phyloP scores from a whole-genome alignment of 2,797 vertebrate genomes.

The Onychomys torridus region DNA sequence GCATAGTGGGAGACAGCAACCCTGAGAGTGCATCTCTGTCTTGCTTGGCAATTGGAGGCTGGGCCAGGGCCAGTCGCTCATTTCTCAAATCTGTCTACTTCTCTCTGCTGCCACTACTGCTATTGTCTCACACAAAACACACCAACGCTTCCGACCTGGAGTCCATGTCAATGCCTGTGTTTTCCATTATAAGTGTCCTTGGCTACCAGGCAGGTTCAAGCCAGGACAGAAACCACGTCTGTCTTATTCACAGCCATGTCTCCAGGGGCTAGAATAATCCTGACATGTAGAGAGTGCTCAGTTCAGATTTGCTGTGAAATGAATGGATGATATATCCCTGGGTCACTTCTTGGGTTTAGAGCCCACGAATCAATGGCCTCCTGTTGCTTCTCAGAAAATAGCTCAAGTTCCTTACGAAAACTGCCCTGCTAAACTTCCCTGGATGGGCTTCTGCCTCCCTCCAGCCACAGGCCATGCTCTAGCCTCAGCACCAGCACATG shows the following conservation, averaged over 20 bases:
- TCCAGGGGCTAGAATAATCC: neutral
- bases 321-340: neutral
- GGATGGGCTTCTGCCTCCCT: neutral
- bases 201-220: neutral
- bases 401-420: conserved; percentile 10
- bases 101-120: conserved; percentile 4
- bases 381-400: conserved; percentile 39
- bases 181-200: neutral
- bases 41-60: conserved; percentile 59
- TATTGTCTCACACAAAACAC: conserved; percentile 44
- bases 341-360: conserved; percentile 48
- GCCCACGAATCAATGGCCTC: neutral
- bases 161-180: neutral
- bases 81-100: conserved; percentile 66
- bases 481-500: neutral
- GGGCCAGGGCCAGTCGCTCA: conserved; percentile 57
- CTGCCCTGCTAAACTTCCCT: neutral
- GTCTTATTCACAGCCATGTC: neutral
- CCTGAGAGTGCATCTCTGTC: conserved; percentile 44
- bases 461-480: neutral
- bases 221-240: neutral
- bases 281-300: neutral
- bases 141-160: neutral
- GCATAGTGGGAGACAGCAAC: conserved; percentile 31
- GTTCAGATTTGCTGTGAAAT: neutral